These are phyloP conservation scores for Electrona antarctica DNA, from an alignment of 2,113 vertebrate genomes.

Conservation along the genomic window DNA sequence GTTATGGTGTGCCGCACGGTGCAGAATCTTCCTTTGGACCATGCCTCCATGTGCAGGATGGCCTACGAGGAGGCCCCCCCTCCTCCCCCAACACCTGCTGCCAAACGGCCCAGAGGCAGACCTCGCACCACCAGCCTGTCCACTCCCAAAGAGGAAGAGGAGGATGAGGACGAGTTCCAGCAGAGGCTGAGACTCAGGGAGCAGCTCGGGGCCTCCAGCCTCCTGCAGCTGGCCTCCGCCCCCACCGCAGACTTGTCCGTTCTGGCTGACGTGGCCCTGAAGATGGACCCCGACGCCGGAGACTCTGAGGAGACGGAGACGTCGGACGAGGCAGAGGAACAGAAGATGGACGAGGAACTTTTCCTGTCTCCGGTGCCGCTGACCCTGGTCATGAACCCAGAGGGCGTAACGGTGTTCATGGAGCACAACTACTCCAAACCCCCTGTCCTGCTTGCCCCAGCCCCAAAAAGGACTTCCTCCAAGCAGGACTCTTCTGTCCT, in stretches of 20 bases:
- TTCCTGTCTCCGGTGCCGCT: slow-evolving; percentile 53
- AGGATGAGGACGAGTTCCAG: slow-evolving; percentile 70
- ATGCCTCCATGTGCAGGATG: slow-evolving; percentile 87
- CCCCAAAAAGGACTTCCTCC: slow-evolving; percentile 57
- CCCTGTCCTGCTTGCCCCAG: slow-evolving; percentile 49
- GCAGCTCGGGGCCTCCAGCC: slow-evolving; percentile 77
- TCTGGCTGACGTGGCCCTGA: slow-evolving; percentile 84
- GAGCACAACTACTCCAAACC: slow-evolving; percentile 90
- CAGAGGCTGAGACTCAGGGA: slow-evolving; percentile 74
- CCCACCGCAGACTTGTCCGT: slow-evolving; percentile 81
- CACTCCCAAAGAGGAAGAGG: slow-evolving; percentile 73
- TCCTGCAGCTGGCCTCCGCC: slow-evolving; percentile 79
- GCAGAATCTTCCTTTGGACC: slow-evolving; percentile 88
- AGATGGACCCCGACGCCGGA: slow-evolving; percentile 80
- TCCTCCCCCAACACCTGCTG: slow-evolving; percentile 22
- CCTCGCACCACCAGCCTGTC: slow-evolving; percentile 68
- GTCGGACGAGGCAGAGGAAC: slow-evolving; percentile 84
- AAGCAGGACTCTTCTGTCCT: slow-evolving; percentile 73
- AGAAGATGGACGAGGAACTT: slow-evolving; percentile 71
- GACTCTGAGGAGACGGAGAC: slow-evolving; percentile 86
- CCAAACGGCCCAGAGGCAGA: slow-evolving; percentile 70
- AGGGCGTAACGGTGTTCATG: slow-evolving; percentile 76
- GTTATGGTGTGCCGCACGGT: slow-evolving; percentile 84
- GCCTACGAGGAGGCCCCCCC: slow-evolving; percentile 72
- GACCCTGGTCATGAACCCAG: slow-evolving; percentile 53